phyloP scores from a whole-genome alignment of 1,140 invertebrate genomes.

The Piezodorus guildinii region DNA sequence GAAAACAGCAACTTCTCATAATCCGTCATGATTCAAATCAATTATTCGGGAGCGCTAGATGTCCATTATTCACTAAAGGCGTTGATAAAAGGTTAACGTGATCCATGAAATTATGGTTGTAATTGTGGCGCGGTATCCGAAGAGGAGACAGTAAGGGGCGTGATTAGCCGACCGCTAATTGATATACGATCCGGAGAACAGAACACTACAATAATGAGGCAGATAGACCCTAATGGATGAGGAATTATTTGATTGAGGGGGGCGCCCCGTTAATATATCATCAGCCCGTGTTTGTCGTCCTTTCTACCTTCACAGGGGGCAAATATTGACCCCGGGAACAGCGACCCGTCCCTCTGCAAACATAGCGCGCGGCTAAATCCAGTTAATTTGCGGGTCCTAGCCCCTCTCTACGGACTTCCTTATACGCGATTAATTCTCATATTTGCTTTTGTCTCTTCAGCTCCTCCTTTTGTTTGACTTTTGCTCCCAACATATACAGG shows the following conservation, averaged over 20 bases:
- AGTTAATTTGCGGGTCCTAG: neutral
- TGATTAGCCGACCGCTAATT: neutral
- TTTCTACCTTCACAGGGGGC: neutral
- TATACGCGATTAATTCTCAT: too few relatives aligned
- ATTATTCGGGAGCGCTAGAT: too few relatives aligned
- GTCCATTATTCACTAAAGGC: too few relatives aligned
- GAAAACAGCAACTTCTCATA: too few relatives aligned
- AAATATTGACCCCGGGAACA: neutral
- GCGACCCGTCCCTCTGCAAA: neutral
- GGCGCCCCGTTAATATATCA: neutral
- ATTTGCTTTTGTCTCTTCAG: too few relatives aligned
- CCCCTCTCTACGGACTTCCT: neutral
- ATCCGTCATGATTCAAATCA: too few relatives aligned
- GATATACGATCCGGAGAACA: neutral
- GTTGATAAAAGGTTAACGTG: too few relatives aligned
- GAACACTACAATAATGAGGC: constrained; percentile 4
- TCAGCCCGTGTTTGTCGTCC: neutral
- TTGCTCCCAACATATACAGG: too few relatives aligned
- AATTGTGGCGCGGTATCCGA: too few relatives aligned
- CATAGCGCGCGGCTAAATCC: constrained; percentile 2
- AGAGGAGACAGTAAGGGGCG: too few relatives aligned
- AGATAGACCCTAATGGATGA: constrained; percentile 1
- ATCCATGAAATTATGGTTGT: too few relatives aligned
- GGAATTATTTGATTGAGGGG: constrained; percentile 5
- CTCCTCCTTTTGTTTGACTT: too few relatives aligned